Evolutionary conservation across 2,888 invertebrate species (phyloP).

Genomic region (Synanthedon vespiformis): DNA sequence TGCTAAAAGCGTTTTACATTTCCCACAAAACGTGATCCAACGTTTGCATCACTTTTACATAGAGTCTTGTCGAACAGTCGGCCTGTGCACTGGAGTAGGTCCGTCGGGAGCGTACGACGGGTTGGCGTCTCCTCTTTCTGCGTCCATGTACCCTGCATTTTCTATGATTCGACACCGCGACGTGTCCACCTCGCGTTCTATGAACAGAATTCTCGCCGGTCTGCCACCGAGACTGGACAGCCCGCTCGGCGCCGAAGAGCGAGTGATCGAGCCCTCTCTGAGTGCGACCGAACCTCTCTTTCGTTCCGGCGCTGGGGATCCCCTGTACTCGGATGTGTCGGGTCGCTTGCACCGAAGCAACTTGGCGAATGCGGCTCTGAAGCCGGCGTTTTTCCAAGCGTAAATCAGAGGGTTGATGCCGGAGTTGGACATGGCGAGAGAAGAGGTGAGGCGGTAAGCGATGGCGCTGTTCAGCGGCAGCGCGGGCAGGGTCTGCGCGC

Average conservation of each 20-base stretch:
- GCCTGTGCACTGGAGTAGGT: conserved; percentile 53
- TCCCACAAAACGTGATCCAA: conserved; percentile 53
- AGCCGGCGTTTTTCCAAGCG: conserved; percentile 86
- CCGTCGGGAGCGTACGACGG: conserved; percentile 61
- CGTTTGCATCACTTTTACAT: conserved; percentile 36
- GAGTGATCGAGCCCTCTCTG: conserved; percentile 53
- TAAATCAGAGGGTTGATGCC: conserved; percentile 86
- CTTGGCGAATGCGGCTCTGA: conserved; percentile 78
- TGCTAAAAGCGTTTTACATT: conserved; percentile 67
- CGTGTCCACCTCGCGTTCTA: conserved; percentile 44
- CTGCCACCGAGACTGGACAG: conserved; percentile 44
- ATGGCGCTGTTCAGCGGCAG: conserved; percentile 63
- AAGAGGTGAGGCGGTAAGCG: conserved; percentile 75
- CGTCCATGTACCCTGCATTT: conserved; percentile 58
- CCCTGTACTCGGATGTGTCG: conserved; percentile 67
- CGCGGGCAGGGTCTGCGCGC: conserved; percentile 69
- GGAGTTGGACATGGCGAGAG: conserved; percentile 83
- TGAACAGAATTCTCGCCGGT: conserved; percentile 51
- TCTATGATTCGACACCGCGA: conserved; percentile 62
- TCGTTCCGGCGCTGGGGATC: conserved; percentile 68
- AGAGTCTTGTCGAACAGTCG: conserved; percentile 16
- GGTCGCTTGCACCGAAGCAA: conserved; percentile 76
- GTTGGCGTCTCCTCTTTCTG: conserved; percentile 51
- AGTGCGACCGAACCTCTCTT: conserved; percentile 63
- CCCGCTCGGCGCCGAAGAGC: conserved; percentile 43